These are phyloP conservation scores for Cavia porcellus DNA, from an alignment of 2,113 vertebrate genomes.

Conservation along the genomic window DNA sequence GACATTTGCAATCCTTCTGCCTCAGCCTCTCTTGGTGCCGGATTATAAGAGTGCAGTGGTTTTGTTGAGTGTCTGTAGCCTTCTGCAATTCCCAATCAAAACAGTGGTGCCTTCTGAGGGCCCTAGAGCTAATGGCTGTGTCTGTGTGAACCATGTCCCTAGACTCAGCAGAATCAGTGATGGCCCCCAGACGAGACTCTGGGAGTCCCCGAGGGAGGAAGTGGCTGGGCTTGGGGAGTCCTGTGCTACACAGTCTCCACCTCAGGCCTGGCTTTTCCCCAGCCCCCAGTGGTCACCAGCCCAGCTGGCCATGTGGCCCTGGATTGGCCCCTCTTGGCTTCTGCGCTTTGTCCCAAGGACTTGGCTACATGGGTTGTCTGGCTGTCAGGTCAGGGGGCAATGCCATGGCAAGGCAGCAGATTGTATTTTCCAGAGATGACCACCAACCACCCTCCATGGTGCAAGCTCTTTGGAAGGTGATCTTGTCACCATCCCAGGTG, in stretches of 20 bases:
- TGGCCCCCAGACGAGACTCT: neutral
- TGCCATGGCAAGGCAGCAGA: too few species aligned
- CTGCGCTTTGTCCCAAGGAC: neutral
- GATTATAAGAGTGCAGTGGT: neutral
- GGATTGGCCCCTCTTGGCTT: neutral
- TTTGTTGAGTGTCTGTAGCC: accelerated
- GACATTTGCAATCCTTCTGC: neutral
- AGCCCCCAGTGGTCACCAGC: accelerated
- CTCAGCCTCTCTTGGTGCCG: neutral
- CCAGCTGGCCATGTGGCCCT: accelerated
- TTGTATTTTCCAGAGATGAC: neutral
- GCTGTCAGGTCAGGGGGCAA: neutral
- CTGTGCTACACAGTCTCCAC: accelerated
- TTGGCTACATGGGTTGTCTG: accelerated
- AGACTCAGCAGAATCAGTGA: accelerated
- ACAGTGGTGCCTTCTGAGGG: accelerated
- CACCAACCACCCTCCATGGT: accelerated
- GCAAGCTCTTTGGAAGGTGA: neutral
- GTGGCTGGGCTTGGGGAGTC: too few species aligned
- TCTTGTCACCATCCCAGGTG: accelerated
- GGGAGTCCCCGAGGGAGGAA: accelerated
- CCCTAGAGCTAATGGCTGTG: too few species aligned
- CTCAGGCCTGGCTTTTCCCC: accelerated
- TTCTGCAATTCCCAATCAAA: accelerated
- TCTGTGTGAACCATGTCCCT: accelerated